A percentile compares a stretch with the other conserved stretches of the same genome.
phyloP scores from a whole-genome alignment of 2,797 vertebrate species.

The Lagorchestes hirsutus region DNA sequence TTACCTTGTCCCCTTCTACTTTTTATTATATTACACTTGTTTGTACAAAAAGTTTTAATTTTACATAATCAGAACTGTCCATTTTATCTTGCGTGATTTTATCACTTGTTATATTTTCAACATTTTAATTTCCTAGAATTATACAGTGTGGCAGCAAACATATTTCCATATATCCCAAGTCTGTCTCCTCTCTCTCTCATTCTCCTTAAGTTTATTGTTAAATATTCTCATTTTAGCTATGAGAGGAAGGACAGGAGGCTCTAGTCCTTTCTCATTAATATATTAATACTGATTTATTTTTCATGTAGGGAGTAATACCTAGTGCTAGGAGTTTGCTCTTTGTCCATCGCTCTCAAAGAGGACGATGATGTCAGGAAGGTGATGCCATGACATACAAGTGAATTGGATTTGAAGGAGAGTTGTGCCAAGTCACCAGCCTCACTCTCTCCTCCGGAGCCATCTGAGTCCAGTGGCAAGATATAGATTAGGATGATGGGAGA shows the following conservation, averaged over 20 bases:
- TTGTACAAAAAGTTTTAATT: not conserved
- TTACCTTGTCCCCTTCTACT: not conserved
- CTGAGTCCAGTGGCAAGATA: too few species aligned
- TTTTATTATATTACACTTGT: not conserved
- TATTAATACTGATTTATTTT: not conserved
- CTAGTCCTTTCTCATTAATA: not conserved
- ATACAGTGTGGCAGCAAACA: not conserved
- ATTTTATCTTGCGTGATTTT: not conserved
- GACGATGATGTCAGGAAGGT: too few species aligned
- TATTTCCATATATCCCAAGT: not conserved
- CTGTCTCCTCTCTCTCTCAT: not conserved
- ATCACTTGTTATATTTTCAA: slow-evolving; percentile 29
- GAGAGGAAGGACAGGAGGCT: not conserved
- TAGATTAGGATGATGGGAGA: too few species aligned
- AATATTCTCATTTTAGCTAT: not conserved
- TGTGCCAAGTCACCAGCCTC: too few species aligned
- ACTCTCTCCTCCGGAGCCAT: too few species aligned
- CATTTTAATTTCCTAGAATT: slow-evolving; percentile 63
- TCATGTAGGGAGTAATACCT: not conserved
- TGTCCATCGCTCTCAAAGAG: too few species aligned
- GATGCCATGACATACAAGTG: too few species aligned
- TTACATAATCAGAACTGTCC: not conserved
- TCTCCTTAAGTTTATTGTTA: not conserved
- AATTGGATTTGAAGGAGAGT: too few species aligned
- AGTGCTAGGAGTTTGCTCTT: too few species aligned